phyloP scores from a whole-genome alignment of 2,797 vertebrate species.

The Tangara arthus region DNA sequence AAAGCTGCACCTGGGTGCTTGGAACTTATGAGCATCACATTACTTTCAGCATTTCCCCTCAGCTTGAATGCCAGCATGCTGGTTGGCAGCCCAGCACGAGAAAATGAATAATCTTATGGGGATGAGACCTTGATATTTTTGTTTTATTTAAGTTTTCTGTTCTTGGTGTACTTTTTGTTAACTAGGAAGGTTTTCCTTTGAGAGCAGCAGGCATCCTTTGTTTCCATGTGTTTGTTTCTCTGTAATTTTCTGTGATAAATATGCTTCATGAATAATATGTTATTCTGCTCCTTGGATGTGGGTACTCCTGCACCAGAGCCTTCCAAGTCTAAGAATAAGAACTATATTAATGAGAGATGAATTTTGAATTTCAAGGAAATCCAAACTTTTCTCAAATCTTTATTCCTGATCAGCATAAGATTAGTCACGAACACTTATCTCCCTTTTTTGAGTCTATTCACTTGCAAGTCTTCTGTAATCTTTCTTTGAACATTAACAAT shows the following conservation, averaged over 20 bases:
- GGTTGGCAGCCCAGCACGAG: neutral
- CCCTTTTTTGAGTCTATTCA: neutral
- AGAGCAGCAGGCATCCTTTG: neutral
- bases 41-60: neutral
- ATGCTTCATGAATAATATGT: neutral
- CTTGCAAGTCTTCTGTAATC: neutral
- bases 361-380: neutral
- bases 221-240: neutral
- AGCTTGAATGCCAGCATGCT: neutral
- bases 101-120: neutral
- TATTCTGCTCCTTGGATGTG: neutral
- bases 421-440: neutral
- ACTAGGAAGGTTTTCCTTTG: neutral
- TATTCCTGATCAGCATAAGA: neutral
- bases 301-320: neutral
- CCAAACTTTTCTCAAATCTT: neutral
- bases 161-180: neutral
- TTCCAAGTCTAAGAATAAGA: neutral
- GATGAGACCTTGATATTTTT: neutral
- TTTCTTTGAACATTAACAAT: neutral
- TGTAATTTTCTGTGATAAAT: neutral
- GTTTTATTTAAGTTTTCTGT: neutral
- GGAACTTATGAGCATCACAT: neutral
- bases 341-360: neutral
- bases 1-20: neutral